phyloP scores from a whole-genome alignment of 1,140 invertebrate species.

The Trichomalopsis sarcophagae region DNA sequence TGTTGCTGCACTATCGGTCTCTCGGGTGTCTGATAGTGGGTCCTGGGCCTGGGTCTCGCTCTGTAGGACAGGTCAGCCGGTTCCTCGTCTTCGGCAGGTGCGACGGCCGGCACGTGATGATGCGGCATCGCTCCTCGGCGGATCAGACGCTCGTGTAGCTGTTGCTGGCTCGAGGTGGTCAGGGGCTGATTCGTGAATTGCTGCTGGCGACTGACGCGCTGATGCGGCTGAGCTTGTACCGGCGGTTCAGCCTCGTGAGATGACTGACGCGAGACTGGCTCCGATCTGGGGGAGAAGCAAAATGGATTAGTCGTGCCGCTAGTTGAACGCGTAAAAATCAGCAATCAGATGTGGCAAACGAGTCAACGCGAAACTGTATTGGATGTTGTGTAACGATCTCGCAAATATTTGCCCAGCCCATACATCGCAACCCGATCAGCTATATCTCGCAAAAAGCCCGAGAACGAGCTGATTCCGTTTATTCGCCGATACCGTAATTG shows the following conservation, averaged over 20 bases:
- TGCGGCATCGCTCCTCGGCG: constrained; percentile 45
- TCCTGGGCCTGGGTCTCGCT: constrained; percentile 61
- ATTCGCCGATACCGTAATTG: too few species aligned
- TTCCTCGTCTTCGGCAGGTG: constrained; percentile 37
- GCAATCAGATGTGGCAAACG: too few species aligned
- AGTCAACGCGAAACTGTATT: too few species aligned
- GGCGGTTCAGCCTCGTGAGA: constrained; percentile 48
- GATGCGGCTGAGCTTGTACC: constrained; percentile 26
- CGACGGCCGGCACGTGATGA: not conserved
- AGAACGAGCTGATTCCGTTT: too few species aligned
- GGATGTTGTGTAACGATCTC: too few species aligned
- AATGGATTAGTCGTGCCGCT: not conserved
- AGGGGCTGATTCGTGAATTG: constrained; percentile 7
- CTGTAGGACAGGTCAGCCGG: constrained; percentile 64
- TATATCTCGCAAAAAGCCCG: too few species aligned
- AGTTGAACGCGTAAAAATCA: too few species aligned
- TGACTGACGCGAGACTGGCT: constrained; percentile 46
- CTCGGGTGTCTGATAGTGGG: not conserved
- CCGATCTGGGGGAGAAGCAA: constrained; percentile 15
- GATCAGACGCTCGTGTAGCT: constrained; percentile 46
- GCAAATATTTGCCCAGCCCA: too few species aligned
- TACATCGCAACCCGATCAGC: too few species aligned
- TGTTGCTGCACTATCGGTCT: not conserved
- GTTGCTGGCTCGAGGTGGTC: constrained; percentile 26
- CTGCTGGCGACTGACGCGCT: constrained; percentile 18